phyloP scores from a whole-genome alignment of 1,140 invertebrate species.

The Danaus plexippus region DNA sequence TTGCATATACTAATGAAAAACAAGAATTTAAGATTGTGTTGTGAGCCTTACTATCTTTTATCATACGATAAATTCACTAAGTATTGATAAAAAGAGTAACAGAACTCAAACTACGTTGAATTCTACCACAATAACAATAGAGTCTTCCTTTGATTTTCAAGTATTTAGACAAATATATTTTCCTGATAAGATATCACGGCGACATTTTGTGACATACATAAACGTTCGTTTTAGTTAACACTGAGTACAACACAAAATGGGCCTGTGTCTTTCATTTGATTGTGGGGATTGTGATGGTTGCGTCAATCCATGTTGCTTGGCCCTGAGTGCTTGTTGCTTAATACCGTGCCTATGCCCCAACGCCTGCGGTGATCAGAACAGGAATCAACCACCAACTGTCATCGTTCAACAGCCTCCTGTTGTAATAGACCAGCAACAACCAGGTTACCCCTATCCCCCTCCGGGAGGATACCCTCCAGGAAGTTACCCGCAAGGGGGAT shows the following conservation, averaged over 20 bases:
- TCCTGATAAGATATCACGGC: constrained; percentile 23
- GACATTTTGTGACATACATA: constrained; percentile 16
- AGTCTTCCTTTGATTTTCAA: constrained; percentile 13
- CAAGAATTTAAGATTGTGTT: not conserved
- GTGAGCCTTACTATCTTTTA: constrained; percentile 22
- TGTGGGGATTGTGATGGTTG: constrained; percentile 54
- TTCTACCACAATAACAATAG: constrained; percentile 15
- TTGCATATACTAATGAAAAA: constrained; percentile 8
- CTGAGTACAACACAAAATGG: constrained; percentile 38
- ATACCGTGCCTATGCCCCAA: constrained; percentile 58
- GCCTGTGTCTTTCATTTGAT: constrained; percentile 60
- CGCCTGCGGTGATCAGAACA: constrained; percentile 55
- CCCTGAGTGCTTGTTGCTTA: constrained; percentile 54
- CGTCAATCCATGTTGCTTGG: constrained; percentile 57
- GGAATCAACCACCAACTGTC: constrained; percentile 43
- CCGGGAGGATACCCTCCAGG: constrained; percentile 36
- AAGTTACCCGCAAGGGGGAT: constrained; percentile 31
- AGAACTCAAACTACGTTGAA: constrained; percentile 7
- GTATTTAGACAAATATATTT: constrained; percentile 9
- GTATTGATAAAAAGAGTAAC: constrained; percentile 12
- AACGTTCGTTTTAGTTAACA: constrained; percentile 44
- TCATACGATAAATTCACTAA: constrained; percentile 21
- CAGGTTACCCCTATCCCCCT: constrained; percentile 41
- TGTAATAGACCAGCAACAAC: constrained; percentile 40
- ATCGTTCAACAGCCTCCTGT: constrained; percentile 50